phyloP scores from a whole-genome alignment of 2,113 vertebrate species.

The Tichodroma muraria region DNA sequence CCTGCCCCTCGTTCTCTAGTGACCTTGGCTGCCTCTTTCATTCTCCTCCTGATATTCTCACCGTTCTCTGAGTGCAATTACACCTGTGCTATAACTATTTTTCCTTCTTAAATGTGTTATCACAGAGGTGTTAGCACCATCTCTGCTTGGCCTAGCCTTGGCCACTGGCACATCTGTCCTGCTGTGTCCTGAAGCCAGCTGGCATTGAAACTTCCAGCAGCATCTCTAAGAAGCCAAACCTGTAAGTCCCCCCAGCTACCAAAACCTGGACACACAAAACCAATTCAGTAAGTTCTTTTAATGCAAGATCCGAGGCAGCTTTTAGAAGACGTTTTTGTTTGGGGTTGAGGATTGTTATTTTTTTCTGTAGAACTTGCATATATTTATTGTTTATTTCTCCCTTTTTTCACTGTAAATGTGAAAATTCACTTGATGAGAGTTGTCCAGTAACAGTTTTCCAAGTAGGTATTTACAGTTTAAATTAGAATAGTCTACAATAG shows the following conservation, averaged over 20 bases:
- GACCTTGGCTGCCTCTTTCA: background rate
- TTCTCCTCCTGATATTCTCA: background rate
- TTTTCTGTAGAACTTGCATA: slow-evolving; percentile 51
- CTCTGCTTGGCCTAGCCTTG: background rate
- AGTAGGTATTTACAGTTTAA: background rate
- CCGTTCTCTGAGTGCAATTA: background rate
- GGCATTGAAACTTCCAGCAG: background rate
- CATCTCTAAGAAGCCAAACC: background rate
- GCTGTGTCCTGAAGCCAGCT: background rate
- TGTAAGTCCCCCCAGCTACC: background rate
- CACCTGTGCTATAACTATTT: background rate
- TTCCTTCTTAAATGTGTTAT: background rate
- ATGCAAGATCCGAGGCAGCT: slow-evolving; percentile 56
- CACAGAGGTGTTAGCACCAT: background rate
- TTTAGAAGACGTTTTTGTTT: slow-evolving; percentile 40
- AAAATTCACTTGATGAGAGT: slow-evolving; percentile 50
- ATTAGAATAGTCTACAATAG: slow-evolving; percentile 49
- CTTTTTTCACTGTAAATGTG: slow-evolving; percentile 5
- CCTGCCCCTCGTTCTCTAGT: background rate
- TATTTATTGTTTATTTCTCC: background rate
- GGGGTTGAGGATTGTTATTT: slow-evolving; percentile 25
- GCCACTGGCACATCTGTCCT: background rate
- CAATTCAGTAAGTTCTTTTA: slow-evolving; percentile 58
- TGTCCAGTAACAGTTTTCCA: slow-evolving; percentile 34
- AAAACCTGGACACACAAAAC: background rate